phyloP scores from a whole-genome alignment of 2,888 invertebrate species.

The Thelaira solivaga region DNA sequence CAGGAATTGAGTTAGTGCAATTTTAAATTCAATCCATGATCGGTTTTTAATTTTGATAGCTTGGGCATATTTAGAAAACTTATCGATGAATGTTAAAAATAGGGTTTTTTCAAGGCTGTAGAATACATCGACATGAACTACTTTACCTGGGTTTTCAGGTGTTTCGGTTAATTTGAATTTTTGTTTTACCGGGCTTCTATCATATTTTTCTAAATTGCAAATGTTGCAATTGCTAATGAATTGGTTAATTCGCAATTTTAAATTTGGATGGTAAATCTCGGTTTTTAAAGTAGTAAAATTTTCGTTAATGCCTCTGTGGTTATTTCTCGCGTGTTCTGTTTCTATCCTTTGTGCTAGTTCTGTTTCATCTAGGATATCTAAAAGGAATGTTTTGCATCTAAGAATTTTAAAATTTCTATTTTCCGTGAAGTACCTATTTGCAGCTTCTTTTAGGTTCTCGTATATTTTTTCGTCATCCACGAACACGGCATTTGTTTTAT shows the following conservation, averaged over 20 bases:
- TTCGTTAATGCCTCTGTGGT: neutral
- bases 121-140: conserved; percentile 54
- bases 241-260: neutral
- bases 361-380: neutral
- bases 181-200: conserved; percentile 27
- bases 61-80: conserved; percentile 64
- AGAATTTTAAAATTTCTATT: conserved; percentile 5
- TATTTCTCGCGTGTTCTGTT: neutral
- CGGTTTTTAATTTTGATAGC: conserved; percentile 56
- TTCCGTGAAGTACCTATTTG: neutral
- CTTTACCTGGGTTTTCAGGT: conserved; percentile 63
- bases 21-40: conserved; percentile 60
- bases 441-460: neutral
- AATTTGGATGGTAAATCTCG: conserved; percentile 1
- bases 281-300: neutral
- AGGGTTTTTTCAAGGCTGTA: conserved; percentile 55
- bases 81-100: conserved; percentile 65
- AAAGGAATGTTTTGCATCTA: neutral
- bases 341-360: neutral
- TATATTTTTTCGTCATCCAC: neutral
- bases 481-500: conserved; percentile 1
- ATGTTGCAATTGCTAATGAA: neutral
- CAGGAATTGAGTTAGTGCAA: conserved; percentile 44
- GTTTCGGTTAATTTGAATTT: conserved; percentile 64
- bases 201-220: conserved; percentile 4